A percentile compares a stretch with the other conserved stretches of the same genome.
Conservation (phyloP, 2,888 invertebrate species). For the Lamellibrachia satsuma region DNA sequence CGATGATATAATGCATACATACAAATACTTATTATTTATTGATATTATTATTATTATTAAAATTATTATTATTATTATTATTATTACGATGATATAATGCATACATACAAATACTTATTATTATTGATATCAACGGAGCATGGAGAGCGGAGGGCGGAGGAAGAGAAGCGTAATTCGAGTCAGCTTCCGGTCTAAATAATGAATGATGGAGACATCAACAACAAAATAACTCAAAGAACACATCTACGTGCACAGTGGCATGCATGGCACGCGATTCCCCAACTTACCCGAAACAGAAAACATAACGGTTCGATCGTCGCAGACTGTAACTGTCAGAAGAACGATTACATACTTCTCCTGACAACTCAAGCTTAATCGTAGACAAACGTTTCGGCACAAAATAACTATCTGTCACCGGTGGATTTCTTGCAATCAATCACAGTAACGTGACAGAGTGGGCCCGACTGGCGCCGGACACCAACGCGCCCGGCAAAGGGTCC, state of each 20-base stretch:
- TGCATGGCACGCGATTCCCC: not conserved
- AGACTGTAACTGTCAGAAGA: not conserved
- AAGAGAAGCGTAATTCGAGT: not conserved
- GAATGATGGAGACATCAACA: not conserved
- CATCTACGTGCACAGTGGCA: not conserved
- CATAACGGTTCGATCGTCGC: not conserved
- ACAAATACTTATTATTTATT: too few species aligned
- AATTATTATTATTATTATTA: too few species aligned
- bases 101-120: too few species aligned
- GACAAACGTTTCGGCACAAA: not conserved
- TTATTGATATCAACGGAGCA: too few species aligned
- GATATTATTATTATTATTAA: too few species aligned
- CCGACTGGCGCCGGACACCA: not conserved
- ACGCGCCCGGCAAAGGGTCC: not conserved
- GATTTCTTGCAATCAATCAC: not conserved
- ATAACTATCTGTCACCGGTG: not conserved
- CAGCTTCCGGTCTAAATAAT: not conserved
- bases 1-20: too few species aligned
- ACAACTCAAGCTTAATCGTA: not conserved
- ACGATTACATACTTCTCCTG: not conserved
- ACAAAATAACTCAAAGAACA: not conserved
- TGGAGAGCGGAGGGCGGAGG: too few species aligned
- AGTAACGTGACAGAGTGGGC: not conserved
- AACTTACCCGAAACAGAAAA: not conserved
- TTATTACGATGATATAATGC: too few species aligned